Evolutionary conservation across 2,797 vertebrate species (phyloP).

Genomic region (Enteromius treurensis): DNA sequence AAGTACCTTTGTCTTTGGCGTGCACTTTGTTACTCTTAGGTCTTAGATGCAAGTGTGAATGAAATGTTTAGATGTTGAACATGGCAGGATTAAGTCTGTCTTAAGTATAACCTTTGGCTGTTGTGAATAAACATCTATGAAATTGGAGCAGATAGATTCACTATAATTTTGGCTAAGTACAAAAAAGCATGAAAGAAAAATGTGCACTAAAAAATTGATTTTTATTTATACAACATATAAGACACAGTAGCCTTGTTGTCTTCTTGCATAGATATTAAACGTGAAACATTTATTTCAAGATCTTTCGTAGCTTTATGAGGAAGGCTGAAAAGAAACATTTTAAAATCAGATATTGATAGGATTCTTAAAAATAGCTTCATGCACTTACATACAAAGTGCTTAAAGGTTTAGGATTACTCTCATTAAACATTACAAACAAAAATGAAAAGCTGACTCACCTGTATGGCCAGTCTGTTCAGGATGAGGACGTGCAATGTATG

Average conservation of each 20-base stretch:
- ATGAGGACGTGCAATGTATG: slow-evolving; percentile 86
- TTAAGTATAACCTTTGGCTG: neutral
- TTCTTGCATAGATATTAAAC: neutral
- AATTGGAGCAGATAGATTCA: neutral
- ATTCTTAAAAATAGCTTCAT: neutral
- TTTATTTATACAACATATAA: neutral
- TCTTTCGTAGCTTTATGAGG: slow-evolving; percentile 90
- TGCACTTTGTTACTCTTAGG: slow-evolving; percentile 23
- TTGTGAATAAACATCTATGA: slow-evolving; percentile 20
- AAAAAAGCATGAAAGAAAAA: neutral
- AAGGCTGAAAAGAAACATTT: slow-evolving; percentile 80
- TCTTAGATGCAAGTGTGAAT: neutral
- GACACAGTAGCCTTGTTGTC: neutral
- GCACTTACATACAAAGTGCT: neutral
- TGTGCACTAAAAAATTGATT: neutral
- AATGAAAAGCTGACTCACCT: slow-evolving; percentile 75
- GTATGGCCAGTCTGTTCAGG: slow-evolving; percentile 83
- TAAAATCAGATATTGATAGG: slow-evolving; percentile 3
- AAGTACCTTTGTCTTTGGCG: slow-evolving; percentile 26
- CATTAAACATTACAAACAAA: neutral
- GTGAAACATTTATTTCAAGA: slow-evolving; percentile 53
- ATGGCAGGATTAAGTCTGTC: neutral
- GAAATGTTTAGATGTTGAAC: slow-evolving; percentile 1
- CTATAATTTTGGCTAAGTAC: neutral
- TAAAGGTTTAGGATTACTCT: neutral